phyloP scores from a whole-genome alignment of 1,140 invertebrate species.

The Gryllus bimaculatus region DNA sequence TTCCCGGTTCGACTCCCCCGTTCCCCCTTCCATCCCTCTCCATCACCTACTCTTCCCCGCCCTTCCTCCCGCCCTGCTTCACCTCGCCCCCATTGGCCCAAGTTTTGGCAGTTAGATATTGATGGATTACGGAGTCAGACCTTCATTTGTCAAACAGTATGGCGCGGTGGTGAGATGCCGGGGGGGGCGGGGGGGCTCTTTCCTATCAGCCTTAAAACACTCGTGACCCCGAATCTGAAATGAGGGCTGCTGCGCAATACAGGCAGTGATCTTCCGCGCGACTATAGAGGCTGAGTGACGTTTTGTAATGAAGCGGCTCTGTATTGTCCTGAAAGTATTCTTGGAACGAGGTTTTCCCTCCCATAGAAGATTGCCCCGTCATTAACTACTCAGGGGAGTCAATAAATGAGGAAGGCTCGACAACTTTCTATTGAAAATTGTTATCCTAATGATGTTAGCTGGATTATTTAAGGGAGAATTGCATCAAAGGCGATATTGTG shows the following conservation, averaged over 20 bases:
- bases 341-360: no score
- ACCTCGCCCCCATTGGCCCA: not conserved
- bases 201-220: conserved; percentile 1
- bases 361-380: no score
- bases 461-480: no score
- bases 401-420: no score
- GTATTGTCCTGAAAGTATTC: not conserved
- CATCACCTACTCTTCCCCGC: no score
- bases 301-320: not conserved
- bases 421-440: no score
- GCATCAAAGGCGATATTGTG: no score
- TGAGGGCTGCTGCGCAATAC: not conserved
- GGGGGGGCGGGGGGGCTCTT: not conserved
- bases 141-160: not conserved
- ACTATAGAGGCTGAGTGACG: not conserved
- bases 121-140: not conserved
- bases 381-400: no score
- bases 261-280: not conserved
- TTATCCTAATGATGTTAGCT: no score
- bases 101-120: conserved; percentile 5
- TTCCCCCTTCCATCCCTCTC: not conserved
- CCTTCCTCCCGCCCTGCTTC: not conserved
- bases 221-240: not conserved
- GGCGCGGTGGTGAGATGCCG: not conserved
- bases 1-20: not conserved